phyloP scores from a whole-genome alignment of 2,113 vertebrate genomes.

The Oriolus oriolus region DNA sequence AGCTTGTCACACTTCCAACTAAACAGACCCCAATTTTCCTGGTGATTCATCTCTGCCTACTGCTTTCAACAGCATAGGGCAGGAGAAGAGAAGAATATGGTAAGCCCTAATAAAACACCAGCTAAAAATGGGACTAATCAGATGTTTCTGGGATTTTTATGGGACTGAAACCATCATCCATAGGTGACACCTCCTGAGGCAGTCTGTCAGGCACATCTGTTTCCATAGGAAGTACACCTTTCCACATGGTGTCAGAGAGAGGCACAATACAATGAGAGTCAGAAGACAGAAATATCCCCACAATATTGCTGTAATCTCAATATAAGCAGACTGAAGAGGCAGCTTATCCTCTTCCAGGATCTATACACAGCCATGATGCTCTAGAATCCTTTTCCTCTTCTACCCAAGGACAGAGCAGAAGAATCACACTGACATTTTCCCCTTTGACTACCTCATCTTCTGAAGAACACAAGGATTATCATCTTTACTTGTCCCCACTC shows the following conservation, averaged over 20 bases:
- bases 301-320: background rate
- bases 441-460: background rate
- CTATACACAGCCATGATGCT: background rate
- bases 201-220: background rate
- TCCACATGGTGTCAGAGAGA: background rate
- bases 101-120: background rate
- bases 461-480: background rate
- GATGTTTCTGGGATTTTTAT: background rate
- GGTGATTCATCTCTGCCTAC: conserved; percentile 48
- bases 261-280: background rate
- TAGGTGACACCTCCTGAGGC: background rate
- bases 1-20: background rate
- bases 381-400: background rate
- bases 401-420: background rate
- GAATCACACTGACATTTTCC: background rate
- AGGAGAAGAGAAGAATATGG: background rate
- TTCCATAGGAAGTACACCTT: background rate
- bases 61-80: background rate
- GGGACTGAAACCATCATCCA: background rate
- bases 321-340: background rate
- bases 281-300: background rate
- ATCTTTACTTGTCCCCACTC: background rate
- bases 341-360: background rate
- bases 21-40: background rate
- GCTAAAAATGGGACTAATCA: background rate